Evolutionary conservation across 2,888 invertebrate species (phyloP).

Genomic region (Pammene fasciana): DNA sequence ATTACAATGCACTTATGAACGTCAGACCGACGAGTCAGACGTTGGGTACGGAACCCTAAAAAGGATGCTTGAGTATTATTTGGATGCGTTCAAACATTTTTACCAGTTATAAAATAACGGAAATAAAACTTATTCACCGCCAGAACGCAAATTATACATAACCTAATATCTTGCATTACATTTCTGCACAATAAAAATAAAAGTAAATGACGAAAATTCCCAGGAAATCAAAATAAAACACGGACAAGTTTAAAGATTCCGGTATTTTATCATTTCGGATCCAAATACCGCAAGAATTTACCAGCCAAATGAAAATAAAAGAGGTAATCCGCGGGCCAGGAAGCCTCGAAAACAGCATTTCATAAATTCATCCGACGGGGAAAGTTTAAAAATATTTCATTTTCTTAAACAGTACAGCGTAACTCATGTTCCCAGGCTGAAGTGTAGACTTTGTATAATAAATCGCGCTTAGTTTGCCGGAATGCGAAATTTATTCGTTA

Average conservation of each 20-base stretch:
- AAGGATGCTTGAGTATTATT: too few species aligned
- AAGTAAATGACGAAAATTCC: background rate
- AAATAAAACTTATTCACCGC: too few species aligned
- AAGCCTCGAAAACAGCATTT: slow-evolving; percentile 36
- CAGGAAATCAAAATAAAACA: background rate
- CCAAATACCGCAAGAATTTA: slow-evolving; percentile 7
- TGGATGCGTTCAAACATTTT: too few species aligned
- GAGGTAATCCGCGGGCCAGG: slow-evolving; percentile 28
- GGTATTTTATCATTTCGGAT: slow-evolving; percentile 11
- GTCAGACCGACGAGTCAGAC: too few species aligned
- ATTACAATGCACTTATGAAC: too few species aligned
- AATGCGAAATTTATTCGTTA: slow-evolving; percentile 38
- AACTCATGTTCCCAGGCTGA: slow-evolving; percentile 40
- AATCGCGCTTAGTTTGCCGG: slow-evolving; percentile 30
- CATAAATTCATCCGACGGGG: slow-evolving; percentile 36
- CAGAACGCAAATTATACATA: too few species aligned
- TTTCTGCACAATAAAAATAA: too few species aligned
- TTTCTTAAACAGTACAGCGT: slow-evolving; percentile 42
- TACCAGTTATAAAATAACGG: too few species aligned
- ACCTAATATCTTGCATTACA: too few species aligned
- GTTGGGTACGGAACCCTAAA: too few species aligned
- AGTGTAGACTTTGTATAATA: slow-evolving; percentile 42
- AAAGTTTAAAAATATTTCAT: slow-evolving; percentile 43
- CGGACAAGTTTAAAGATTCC: background rate
- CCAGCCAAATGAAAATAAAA: slow-evolving; percentile 25